Evolutionary conservation across 2,888 invertebrate species (phyloP).

Genomic region (Lissocephala sabroskyi): DNA sequence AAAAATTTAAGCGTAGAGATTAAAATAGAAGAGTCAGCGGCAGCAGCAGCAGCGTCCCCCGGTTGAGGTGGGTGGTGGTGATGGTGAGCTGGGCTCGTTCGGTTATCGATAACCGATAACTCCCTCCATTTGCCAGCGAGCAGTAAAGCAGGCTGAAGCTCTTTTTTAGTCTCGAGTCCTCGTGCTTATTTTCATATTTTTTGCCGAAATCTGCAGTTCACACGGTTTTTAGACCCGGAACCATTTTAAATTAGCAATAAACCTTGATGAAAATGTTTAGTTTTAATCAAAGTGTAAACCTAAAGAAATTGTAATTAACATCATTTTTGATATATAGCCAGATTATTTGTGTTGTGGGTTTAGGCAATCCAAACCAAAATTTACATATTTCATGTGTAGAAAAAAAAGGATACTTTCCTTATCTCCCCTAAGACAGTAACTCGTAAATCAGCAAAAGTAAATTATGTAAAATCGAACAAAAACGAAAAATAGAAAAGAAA

Average conservation of each 20-base stretch:
- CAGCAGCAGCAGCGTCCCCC: not conserved
- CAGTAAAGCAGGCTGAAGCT: not conserved
- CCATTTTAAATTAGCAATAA: not conserved
- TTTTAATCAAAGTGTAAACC: not conserved
- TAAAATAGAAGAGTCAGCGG: too few relatives aligned
- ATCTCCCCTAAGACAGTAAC: too few relatives aligned
- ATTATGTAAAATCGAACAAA: constrained; percentile 1
- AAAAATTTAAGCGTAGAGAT: too few relatives aligned
- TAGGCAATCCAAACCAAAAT: constrained; percentile 49
- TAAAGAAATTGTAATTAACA: constrained; percentile 14
- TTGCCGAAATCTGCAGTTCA: not conserved
- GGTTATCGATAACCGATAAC: not conserved
- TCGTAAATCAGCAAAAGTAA: constrained; percentile 1
- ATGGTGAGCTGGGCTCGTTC: not conserved
- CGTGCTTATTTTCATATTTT: not conserved
- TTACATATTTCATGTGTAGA: constrained; percentile 31
- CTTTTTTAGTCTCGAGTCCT: not conserved
- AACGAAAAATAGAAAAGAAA: not conserved
- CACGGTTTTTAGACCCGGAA: not conserved
- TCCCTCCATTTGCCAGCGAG: not conserved
- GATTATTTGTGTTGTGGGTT: constrained; percentile 47
- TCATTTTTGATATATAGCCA: constrained; percentile 46
- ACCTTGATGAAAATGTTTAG: constrained; percentile 1
- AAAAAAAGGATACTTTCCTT: constrained; percentile 28
- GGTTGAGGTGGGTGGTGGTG: not conserved